Evolutionary conservation across 2,113 vertebrate species (phyloP).

Genomic region (Notiomystis cincta): DNA sequence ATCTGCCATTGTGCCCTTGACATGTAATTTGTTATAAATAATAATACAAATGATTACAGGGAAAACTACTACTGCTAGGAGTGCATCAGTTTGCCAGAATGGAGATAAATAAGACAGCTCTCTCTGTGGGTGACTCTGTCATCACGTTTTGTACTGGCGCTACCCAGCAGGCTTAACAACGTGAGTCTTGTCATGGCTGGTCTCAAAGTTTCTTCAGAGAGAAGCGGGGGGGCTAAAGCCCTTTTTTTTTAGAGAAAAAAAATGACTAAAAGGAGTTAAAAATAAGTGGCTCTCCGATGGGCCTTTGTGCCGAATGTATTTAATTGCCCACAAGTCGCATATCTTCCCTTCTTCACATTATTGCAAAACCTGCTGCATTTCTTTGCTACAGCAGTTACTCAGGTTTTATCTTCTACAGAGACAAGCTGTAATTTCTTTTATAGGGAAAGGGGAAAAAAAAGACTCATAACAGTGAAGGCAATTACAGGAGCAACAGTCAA

Average conservation of each 20-base stretch:
- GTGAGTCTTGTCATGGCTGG: constrained; percentile 1
- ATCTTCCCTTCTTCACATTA: background rate
- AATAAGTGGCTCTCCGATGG: background rate
- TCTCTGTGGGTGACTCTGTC: constrained; percentile 37
- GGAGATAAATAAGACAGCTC: constrained; percentile 60
- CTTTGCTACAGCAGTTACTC: constrained; percentile 29
- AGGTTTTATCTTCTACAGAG: constrained; percentile 53
- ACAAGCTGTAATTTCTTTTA: constrained; percentile 55
- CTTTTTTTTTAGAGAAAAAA: constrained; percentile 26
- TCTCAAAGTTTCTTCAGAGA: constrained; percentile 46
- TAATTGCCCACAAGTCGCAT: constrained; percentile 30
- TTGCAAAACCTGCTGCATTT: constrained; percentile 45
- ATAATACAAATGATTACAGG: constrained; percentile 62
- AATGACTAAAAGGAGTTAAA: constrained; percentile 30
- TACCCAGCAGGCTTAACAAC: constrained; percentile 32
- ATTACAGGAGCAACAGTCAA: constrained; percentile 7
- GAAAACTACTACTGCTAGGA: constrained; percentile 26
- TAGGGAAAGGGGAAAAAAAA: background rate
- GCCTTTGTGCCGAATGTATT: background rate
- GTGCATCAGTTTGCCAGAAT: constrained; percentile 39
- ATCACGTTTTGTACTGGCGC: background rate
- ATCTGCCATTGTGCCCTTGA: constrained; percentile 44
- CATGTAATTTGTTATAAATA: constrained; percentile 63
- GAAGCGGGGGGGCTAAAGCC: background rate
- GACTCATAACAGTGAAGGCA: constrained; percentile 13